Evolutionary conservation across 1,140 invertebrate species (phyloP), one percentile per base, ranked within the genome.

Genomic region (Trissolcus basalis): DNA sequence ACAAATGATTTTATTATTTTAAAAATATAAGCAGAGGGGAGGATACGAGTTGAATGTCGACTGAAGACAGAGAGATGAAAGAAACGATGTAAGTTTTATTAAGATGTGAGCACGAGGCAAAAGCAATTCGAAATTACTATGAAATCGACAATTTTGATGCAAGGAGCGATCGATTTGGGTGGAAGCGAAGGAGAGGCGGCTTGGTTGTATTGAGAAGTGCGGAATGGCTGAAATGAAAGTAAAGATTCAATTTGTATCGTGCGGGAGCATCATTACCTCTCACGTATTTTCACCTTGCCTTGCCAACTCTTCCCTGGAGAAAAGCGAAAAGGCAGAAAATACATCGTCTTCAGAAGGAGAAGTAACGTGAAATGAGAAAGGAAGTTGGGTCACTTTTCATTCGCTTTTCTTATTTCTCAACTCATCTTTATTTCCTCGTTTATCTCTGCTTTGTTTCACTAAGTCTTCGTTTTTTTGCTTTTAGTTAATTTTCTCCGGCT

Each of bases 351-450:
- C 44, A 51, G 76, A 65, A 78, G 76, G 76, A 78, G 73, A 78
- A 78, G 76, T 73, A 78, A 78, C 76, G 76, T 67, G 69, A 78
- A 78, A 78, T 78, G 69, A 73, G 76, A 78, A 78, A 78, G 76
- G 76, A 78, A 78, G 76, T 78, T 78, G 59, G 69, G 76, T 78
- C 76, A 78, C 76, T 78, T 78, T 78, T 78, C 76, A 78, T 78
- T 78, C 76, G 65, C 69, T 72, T 78, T 67, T 78, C 70, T 78
- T 73, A 78, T 78, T 78, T 61, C 56, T 69, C 76, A 60, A 78
- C 76, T 78, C 76, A 78, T 78, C 76, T 78, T 78, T 78, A 78
- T 78, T 78, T 78, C 76, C 76, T 78, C 75, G 69, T 78, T 78
- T 78, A 78, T 78, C 75, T 78, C 59, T 70, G 70, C 76, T 73